Evolutionary conservation across 2,797 vertebrate genomes (phyloP), one percentile per base, ranked within the genome.

Genomic region (Galago senegalensis): DNA sequence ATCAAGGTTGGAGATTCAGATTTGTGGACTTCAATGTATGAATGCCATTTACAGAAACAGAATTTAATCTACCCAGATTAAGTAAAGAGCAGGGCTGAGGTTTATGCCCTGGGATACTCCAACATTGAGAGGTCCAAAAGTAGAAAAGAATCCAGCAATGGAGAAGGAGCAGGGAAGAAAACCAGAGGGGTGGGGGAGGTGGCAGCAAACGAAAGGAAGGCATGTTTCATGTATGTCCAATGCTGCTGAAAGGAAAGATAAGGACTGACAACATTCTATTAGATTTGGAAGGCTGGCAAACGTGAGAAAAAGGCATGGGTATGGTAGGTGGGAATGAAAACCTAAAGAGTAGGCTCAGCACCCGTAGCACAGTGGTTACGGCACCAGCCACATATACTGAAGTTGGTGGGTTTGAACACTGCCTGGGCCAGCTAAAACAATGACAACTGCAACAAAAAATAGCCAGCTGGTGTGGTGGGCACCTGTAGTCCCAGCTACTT

Each of bases 191-290:
- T 20, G 7, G 21, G 53, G 14, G 4, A 16, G 43, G 3, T 77
- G 8, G 72, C 65, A 70, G 11, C 7, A 87, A 79, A 81, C 10
- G 29, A 25, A 94, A 72, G 31, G 58, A 72, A 67, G 58, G 67
- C 56, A 11, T 46, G 79, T 75, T 91, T 89, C 80, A 58, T 76
- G 70, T 70, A 29, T 56, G 18, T 76, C 81, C 79, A 93, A 89
- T 56, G 87, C n/a, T 65, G 18, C 79, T 73, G n/a, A 77, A 87
- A 85, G 37, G 21, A 20, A 81, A 87, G 58, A 46, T 37, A 12
- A 96, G 27, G 27, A 75, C 56, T 87, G 40, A 79, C 23, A 72
- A 77, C 12, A 91, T 69, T 60, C 65, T n/a, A 58, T 9, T 34
- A 73, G 8, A 20, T 81, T 69, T 61, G 10, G 61, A 87, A 88